phyloP scores from a whole-genome alignment of 2,888 invertebrate species.

The Leptinotarsa tumamoca region DNA sequence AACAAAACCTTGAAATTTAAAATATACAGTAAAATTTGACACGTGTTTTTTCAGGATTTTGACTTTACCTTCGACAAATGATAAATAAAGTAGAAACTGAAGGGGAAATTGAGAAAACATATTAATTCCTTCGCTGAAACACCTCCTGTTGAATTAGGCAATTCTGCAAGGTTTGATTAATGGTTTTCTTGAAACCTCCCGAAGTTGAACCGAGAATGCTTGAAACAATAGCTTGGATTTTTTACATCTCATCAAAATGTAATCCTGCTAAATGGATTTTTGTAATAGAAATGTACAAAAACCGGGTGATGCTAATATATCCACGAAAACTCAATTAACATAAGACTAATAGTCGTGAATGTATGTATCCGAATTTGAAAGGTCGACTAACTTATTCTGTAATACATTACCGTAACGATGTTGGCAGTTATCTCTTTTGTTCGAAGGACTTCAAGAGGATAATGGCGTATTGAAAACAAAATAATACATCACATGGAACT shows the following conservation, averaged over 20 bases:
- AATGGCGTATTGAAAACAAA: too few relatives aligned
- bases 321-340: conserved; percentile 17
- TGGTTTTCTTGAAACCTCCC: neutral
- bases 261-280: conserved; percentile 11
- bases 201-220: conserved; percentile 1
- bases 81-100: too few relatives aligned
- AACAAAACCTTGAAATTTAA: too few relatives aligned
- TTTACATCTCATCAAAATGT: neutral
- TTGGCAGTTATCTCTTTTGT: neutral
- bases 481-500: too few relatives aligned
- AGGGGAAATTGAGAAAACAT: too few relatives aligned
- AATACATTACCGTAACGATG: neutral
- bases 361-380: neutral
- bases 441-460: neutral
- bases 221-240: neutral
- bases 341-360: conserved; percentile 10
- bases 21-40: too few relatives aligned
- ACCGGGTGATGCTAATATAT: conserved; percentile 13
- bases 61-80: too few relatives aligned
- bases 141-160: neutral
- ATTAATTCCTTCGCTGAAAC: too few relatives aligned
- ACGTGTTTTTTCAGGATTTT: too few relatives aligned
- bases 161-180: conserved; percentile 4
- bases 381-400: conserved; percentile 14
- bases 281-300: conserved; percentile 1